Conservation (phyloP, 37 sponge, comb jelly and placozoan genomes). For the Corticium candelabrum region DNA sequence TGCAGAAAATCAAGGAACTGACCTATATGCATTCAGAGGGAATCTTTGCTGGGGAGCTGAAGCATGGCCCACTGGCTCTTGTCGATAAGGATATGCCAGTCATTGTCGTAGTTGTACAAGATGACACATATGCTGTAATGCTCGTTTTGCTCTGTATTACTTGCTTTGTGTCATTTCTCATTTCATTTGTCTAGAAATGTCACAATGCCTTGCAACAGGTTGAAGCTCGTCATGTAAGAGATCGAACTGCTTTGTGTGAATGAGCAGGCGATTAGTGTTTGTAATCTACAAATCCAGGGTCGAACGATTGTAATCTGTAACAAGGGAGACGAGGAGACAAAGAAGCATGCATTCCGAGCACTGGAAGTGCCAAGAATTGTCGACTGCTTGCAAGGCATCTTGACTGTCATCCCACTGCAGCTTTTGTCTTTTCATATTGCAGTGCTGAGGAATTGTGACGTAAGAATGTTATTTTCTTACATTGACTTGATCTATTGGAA, state of each 20-base stretch:
- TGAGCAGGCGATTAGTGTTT: neutral
- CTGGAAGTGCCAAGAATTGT: constrained; percentile 58
- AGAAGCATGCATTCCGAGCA: constrained; percentile 21
- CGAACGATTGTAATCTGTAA: constrained; percentile 78
- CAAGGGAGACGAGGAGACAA: constrained; percentile 41
- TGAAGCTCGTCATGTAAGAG: constrained; percentile 58
- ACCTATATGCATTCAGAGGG: constrained; percentile 96
- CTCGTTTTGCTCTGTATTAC: no score
- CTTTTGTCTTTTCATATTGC: constrained; percentile 95
- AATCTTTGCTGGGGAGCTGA: constrained; percentile 93
- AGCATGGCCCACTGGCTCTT: constrained; percentile 98
- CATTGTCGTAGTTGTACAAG: constrained; percentile 83
- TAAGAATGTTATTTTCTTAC: constrained; percentile 27
- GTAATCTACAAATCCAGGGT: constrained; percentile 20
- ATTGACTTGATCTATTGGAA: neutral
- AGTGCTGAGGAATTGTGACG: constrained; percentile 77
- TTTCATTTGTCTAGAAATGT: constrained; percentile 55
- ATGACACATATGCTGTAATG: constrained; percentile 70
- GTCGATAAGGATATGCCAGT: constrained; percentile 96
- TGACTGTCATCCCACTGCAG: constrained; percentile 93
- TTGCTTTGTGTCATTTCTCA: neutral
- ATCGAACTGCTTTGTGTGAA: constrained; percentile 9
- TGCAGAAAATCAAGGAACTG: constrained; percentile 85
- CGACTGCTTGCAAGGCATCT: constrained; percentile 88
- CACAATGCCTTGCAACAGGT: constrained; percentile 92